Evolutionary conservation across 1,140 invertebrate genomes (phyloP), one percentile per base, ranked within the genome.

Genomic region (Drosophila subobscura): DNA sequence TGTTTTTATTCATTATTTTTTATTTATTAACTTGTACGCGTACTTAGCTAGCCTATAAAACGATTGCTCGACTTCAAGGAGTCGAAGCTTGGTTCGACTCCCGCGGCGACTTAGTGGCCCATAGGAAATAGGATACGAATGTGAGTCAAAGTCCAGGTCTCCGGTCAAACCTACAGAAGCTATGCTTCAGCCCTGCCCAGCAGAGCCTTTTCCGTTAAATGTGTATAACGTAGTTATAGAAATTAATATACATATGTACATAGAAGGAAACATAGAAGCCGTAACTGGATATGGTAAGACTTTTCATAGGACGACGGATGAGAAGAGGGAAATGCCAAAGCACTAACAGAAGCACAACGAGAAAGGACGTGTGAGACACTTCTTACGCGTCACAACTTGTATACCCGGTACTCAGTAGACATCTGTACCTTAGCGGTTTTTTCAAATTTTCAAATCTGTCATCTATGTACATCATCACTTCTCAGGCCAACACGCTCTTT

Each of bases 21-120:
- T 72, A 54, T 72, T 8, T 37, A 37, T 3, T 4, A 33, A 44
- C 29, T 37, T 37, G 16, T 14, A 14, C 14, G 16, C 27, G 29
- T 42, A 54, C 25, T 44, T 55, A 72, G 70, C 45, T 72, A 72
- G 70, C 23, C 67, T 61, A 63, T 72, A 20, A 44, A 55, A 72
- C 57, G 45, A 72, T 72, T 29, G 51, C 55, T 72, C 40, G 72
- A 72, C 63, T 72, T 66, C 27, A 70, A 50, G 40, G 70, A n/a
- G 64, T 71, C 54, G 67, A 72, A 72, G 68, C 70, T 37, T 63
- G 61, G 72, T 74, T 74, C 40, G 53, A 51, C 64, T 67, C 29
- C 37, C 59, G 54, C 46, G 67, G 64, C 47, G 46, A 73, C 71
- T 47, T 56, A 66, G 71, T 67, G 61, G 33, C 47, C 53, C 72